A percentile compares a stretch with the other conserved stretches of the same genome.
Conservation (phyloP, 2,888 invertebrate genomes). For the Aleiodes testaceus region DNA sequence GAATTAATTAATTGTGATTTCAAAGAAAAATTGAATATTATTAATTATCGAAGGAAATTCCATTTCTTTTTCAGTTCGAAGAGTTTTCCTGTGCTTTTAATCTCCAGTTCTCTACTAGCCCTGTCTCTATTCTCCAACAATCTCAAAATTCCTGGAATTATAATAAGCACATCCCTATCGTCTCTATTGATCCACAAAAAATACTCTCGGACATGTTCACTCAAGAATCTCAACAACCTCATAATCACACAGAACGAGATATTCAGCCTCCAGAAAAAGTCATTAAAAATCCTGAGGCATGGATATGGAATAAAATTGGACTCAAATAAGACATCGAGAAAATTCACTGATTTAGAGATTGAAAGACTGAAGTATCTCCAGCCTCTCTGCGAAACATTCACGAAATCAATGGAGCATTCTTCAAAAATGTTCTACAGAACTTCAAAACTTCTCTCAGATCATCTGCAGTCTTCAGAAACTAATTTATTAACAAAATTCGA, state of each 20-base stretch:
- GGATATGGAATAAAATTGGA: slow-evolving; percentile 56
- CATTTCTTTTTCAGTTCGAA: slow-evolving; percentile 11
- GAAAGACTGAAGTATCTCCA: slow-evolving; percentile 59
- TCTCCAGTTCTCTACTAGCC: slow-evolving; percentile 55
- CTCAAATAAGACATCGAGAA: slow-evolving; percentile 50
- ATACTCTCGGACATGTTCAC: slow-evolving; percentile 48
- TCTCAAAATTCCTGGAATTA: slow-evolving; percentile 45
- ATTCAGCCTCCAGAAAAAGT: slow-evolving; percentile 57
- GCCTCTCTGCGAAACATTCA: slow-evolving; percentile 58
- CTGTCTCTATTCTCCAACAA: slow-evolving; percentile 47
- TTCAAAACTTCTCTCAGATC: slow-evolving; percentile 54
- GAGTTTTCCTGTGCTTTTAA: slow-evolving; percentile 26
- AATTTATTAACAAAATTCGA: slow-evolving; percentile 56
- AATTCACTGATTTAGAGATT: slow-evolving; percentile 61
- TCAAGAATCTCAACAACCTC: slow-evolving; percentile 54
- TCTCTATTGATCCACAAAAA: slow-evolving; percentile 50
- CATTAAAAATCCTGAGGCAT: slow-evolving; percentile 62
- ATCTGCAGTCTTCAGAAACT: slow-evolving; percentile 55
- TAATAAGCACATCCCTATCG: slow-evolving; percentile 51
- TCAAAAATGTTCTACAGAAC: slow-evolving; percentile 56
- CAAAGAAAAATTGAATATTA: too few species aligned
- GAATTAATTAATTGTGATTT: neutral
- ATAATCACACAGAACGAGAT: slow-evolving; percentile 62
- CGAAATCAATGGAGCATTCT: slow-evolving; percentile 58
- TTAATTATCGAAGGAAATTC: slow-evolving; percentile 19